Conservation (phyloP, 2,113 vertebrate species). For the Prietella phreatophila region DNA sequence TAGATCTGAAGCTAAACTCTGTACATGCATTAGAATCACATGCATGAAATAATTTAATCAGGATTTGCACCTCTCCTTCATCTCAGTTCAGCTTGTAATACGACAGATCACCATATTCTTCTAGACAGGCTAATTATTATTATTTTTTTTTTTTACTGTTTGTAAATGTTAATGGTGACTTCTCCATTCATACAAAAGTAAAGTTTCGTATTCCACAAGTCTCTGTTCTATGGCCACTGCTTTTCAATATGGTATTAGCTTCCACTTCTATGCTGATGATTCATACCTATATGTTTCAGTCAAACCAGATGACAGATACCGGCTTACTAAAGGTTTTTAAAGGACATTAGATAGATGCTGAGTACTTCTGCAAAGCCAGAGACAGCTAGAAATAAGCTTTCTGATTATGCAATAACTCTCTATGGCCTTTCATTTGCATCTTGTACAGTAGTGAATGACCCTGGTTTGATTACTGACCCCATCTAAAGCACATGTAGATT, state of each 20-base stretch:
- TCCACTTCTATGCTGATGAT: background rate
- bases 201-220: background rate
- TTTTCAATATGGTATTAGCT: background rate
- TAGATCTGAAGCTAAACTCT: background rate
- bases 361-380: background rate
- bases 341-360: background rate
- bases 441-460: background rate
- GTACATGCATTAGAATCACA: background rate
- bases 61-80: background rate
- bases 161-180: background rate
- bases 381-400: background rate
- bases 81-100: background rate
- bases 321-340: background rate
- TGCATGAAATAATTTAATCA: background rate
- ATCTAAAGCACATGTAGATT: background rate
- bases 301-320: background rate
- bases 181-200: background rate
- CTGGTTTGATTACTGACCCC: conserved; percentile 5
- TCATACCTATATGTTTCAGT: background rate
- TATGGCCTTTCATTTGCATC: background rate
- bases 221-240: background rate
- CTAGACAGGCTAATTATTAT: background rate
- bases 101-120: background rate
- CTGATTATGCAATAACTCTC: background rate
- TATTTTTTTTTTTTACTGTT: background rate